Conservation (phyloP, 2,888 invertebrate genomes). For the Anaspis maculata region DNA sequence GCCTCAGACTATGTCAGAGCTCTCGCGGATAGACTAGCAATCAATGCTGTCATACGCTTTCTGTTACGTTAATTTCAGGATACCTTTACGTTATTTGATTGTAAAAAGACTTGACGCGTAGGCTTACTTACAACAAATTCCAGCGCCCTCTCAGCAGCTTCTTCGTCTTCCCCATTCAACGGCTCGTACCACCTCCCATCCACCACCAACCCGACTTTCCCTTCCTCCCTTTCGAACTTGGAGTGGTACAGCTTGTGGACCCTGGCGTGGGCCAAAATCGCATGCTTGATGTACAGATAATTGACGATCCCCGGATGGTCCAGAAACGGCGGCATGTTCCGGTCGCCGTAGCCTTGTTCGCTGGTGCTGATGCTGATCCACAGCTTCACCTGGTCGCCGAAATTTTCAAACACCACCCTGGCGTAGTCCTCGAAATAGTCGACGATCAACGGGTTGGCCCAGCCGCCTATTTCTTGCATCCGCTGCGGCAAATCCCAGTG, state of each 20-base stretch:
- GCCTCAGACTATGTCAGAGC: no score
- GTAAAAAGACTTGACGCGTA: background rate
- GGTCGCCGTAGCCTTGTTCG: conserved; percentile 45
- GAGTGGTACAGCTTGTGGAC: conserved; percentile 56
- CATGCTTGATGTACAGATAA: conserved; percentile 56
- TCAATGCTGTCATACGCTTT: no score
- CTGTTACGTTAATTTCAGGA: no score
- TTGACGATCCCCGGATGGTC: conserved; percentile 51
- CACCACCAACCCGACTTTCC: conserved; percentile 44
- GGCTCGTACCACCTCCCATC: conserved; percentile 57
- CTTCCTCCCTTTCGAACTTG: conserved; percentile 47
- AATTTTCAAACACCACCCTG: conserved; percentile 47
- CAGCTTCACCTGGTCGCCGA: conserved; percentile 49
- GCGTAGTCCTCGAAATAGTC: conserved; percentile 54
- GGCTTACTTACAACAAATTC: conserved; percentile 45
- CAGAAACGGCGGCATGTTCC: conserved; percentile 46
- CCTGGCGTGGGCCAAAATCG: conserved; percentile 60
- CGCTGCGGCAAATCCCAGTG: conserved; percentile 38
- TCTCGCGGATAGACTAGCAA: no score
- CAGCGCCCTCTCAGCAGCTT: conserved; percentile 50
- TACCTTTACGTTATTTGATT: no score
- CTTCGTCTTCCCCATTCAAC: conserved; percentile 48
- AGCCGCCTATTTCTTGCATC: conserved; percentile 52
- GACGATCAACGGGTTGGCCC: conserved; percentile 53
- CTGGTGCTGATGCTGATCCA: conserved; percentile 68